Conservation (phyloP, 2,888 invertebrate genomes). For the Baccha elongata region DNA sequence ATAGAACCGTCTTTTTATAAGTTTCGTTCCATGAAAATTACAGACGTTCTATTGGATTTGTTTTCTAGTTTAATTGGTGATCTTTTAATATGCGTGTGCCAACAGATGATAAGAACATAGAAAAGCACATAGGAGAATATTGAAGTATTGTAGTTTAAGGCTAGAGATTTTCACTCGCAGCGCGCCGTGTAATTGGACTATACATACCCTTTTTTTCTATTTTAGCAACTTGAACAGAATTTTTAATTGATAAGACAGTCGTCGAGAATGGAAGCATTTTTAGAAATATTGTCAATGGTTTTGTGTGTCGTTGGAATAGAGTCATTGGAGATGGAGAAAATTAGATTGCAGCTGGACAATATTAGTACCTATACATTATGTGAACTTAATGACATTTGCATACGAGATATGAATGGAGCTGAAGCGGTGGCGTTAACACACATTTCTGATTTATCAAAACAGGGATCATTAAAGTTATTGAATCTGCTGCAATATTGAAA, state of each 20-base stretch:
- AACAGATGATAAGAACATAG: conserved; percentile 60
- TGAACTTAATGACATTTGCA: conserved; percentile 50
- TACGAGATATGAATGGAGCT: background rate
- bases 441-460: no score
- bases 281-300: conserved; percentile 22
- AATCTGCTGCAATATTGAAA: no score
- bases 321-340: conserved; percentile 34
- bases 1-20: conserved; percentile 64
- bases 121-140: conserved; percentile 47
- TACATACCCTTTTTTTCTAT: conserved; percentile 48
- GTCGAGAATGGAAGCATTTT: conserved; percentile 33
- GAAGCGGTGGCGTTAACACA: no score
- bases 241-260: conserved; percentile 66
- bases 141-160: conserved; percentile 61
- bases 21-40: conserved; percentile 49
- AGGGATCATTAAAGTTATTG: no score
- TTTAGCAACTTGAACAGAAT: conserved; percentile 49
- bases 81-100: conserved; percentile 63
- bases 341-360: conserved; percentile 34
- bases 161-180: conserved; percentile 11
- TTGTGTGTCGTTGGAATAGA: conserved; percentile 51
- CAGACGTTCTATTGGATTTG: conserved; percentile 20
- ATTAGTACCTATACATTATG: conserved; percentile 16
- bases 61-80: conserved; percentile 51
- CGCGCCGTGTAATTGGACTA: conserved; percentile 19